These are phyloP conservation scores for Bos javanicus DNA, from an alignment of 2,113 vertebrate genomes.

Conservation along the genomic window DNA sequence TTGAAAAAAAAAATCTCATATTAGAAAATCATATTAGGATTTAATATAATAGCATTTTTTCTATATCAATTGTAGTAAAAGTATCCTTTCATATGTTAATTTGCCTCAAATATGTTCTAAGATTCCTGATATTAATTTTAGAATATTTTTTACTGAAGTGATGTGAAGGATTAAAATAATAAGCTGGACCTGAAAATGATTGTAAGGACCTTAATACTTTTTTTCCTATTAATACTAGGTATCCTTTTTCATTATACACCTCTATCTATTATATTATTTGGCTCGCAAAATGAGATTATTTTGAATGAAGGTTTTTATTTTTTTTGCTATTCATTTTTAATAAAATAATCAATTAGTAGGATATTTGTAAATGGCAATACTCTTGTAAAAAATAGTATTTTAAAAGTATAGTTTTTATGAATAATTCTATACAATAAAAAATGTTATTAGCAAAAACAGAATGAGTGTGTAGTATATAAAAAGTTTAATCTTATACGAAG, in stretches of 20 bases:
- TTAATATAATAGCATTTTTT: neutral
- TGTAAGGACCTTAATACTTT: neutral
- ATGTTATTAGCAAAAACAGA: neutral
- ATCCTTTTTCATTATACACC: neutral
- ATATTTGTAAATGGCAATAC: neutral
- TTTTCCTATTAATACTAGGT: neutral
- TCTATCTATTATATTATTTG: neutral
- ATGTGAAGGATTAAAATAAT: neutral
- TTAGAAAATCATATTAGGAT: neutral
- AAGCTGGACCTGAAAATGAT: neutral
- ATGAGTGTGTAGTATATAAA: neutral
- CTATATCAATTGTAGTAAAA: neutral
- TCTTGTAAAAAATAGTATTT: neutral
- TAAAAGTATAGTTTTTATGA: neutral
- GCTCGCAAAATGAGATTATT: neutral
- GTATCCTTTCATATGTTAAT: neutral
- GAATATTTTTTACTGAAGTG: neutral
- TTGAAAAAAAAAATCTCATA: neutral
- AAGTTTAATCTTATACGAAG: neutral
- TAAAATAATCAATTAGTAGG: neutral
- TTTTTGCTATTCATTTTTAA: neutral
- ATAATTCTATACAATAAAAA: neutral
- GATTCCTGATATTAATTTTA: neutral
- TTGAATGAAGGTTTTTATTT: neutral
- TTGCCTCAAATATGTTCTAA: neutral